Evolutionary conservation across 2,113 vertebrate species (phyloP), one percentile per base, ranked within the genome.

Genomic region (Lagenorhynchus albirostris): DNA sequence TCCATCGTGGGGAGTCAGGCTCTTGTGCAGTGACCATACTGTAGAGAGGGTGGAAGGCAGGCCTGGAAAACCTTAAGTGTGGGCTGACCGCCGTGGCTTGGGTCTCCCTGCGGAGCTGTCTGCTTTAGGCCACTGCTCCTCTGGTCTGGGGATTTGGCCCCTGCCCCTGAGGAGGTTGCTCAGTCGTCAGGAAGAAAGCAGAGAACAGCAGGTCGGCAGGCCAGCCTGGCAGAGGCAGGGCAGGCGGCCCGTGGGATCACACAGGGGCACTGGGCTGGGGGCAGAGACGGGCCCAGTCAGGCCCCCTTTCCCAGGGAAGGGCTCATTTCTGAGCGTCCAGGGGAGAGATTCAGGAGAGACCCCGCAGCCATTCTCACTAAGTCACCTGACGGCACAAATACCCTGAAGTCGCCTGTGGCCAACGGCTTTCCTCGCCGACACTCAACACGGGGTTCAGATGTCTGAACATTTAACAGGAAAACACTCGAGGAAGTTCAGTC

Each of bases 221-320:
- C 58, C 29, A 15, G 73, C 2, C 4, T 4, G 20, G 76, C 80
- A 76, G 38, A 21, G n/a, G n/a, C 33, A 11, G 70, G 63, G 33
- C 18, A 10, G 62, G 7, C 5, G 0, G 63, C 6, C 7, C 0
- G 0, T 25, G 23, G 36, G 13, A 13, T 44, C 65, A 6, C 1
- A 2, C 8, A 6, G 50, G n/a, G 12, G 33, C 47, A 7, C 50
- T 81, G 50, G 73, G 55, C 62, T 29, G 58, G 68, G 70, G 41
- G 58, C 53, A 47, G 90, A 44, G 15, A 41, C 38, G 36, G 63
- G 31, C 53, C 67, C 44, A 3, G n/a, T 5, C 23, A 36, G 83
- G 14, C 55, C 50, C 70, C 89, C 31, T 63, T 83, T 55, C 65
- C 65, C 6, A 4, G 26, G 67, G 12, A 53, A 50, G 55, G 23